Conservation (phyloP, 2,797 vertebrate species). For the Pangasius sanitwongsei region DNA sequence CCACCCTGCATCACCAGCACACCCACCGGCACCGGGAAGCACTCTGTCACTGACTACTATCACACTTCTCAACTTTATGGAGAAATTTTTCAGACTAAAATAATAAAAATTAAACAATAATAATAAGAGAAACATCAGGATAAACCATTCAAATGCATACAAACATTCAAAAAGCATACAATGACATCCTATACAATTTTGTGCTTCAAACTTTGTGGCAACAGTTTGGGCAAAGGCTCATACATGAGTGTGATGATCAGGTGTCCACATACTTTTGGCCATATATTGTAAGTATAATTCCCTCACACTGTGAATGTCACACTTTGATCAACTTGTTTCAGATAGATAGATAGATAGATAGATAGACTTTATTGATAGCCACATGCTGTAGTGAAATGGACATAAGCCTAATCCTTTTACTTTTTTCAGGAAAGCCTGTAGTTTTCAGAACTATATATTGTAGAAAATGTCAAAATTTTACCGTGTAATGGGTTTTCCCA, state of each 20-base stretch:
- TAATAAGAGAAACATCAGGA: neutral
- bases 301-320: neutral
- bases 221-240: neutral
- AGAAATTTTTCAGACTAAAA: neutral
- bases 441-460: neutral
- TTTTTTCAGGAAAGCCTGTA: neutral
- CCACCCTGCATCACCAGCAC: slow-evolving; percentile 56
- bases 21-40: slow-evolving; percentile 36
- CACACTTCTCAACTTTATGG: slow-evolving; percentile 29
- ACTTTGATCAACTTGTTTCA: neutral
- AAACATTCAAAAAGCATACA: neutral
- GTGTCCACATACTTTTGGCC: neutral
- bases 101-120: neutral
- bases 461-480: neutral
- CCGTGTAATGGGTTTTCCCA: neutral
- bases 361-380: neutral
- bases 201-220: neutral
- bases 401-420: neutral
- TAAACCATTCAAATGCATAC: neutral
- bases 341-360: neutral
- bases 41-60: slow-evolving; percentile 21
- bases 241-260: neutral
- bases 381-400: neutral
- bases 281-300: neutral
- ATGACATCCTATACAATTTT: neutral